Percentiles rank a stretch among this genome's conserved stretches.
These are phyloP conservation scores for Rhynchomys soricoides DNA, from an alignment of 2,113 vertebrate species.

Conservation along the genomic window DNA sequence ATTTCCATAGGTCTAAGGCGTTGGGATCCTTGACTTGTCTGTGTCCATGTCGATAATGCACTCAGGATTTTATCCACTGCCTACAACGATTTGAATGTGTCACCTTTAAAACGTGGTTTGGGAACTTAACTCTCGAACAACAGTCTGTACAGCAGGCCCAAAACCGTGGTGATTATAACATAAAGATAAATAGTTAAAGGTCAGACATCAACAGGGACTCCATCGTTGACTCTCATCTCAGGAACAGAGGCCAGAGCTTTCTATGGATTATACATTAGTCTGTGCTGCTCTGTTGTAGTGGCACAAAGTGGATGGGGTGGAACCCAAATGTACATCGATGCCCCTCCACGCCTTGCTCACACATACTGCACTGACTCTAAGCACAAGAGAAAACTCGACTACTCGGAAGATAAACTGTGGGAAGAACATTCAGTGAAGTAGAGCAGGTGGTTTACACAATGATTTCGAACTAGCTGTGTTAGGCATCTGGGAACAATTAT, in stretches of 20 bases:
- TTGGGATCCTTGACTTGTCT: not conserved
- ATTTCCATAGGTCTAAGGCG: not conserved
- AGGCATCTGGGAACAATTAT: not conserved
- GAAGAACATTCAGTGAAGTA: not conserved
- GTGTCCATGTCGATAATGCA: not conserved
- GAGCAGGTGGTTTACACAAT: not conserved
- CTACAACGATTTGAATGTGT: not conserved
- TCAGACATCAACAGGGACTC: not conserved
- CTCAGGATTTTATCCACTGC: not conserved
- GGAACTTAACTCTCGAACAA: not conserved
- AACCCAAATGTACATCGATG: not conserved
- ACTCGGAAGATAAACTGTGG: not conserved
- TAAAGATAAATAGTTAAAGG: too few species aligned
- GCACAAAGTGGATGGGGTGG: not conserved
- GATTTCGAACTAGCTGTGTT: not conserved
- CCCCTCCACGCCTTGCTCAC: not conserved
- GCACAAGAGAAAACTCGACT: not conserved
- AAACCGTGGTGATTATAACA: not conserved
- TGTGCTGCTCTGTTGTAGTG: not conserved
- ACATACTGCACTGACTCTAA: not conserved
- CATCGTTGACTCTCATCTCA: not conserved
- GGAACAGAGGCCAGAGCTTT: not conserved
- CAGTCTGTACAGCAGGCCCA: not conserved
- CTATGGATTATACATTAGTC: not conserved
- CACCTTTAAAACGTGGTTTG: not conserved